Base-by-base conservation (phyloP, 2,113 vertebrate species). In the Alectura lathami region DNA sequence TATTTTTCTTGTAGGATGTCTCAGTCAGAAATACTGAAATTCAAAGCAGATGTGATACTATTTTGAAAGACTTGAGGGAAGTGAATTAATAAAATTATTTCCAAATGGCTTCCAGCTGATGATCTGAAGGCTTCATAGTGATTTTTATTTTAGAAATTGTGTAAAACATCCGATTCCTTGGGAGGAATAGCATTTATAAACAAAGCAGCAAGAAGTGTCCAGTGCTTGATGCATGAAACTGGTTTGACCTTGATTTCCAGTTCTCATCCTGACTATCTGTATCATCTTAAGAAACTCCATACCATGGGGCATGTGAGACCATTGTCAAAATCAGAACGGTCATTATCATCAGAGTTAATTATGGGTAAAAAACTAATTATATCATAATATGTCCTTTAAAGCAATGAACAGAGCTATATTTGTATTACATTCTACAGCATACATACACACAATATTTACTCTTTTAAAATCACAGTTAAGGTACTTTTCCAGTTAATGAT, bases 11-110 rank as follows among this genome's bases (percentile, higher is more conserved):
- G 74, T 81, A 74, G 87, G 91, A 93, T 93, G 79, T 80, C 78
- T 88, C 64, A 73, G 43, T 59, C 75, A 95, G 72, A 89, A 92
- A 80, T 29, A 80, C n/a, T 60, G 6, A 0, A 59, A 94, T 80
- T 60, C 91, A 86, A 94, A 94, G 68, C 93, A 94, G 93, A 96
- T 96, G 94, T 91, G 94, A 79, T 86, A 72, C 93, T 93, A 92
- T 95, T 95, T 92, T 78, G 56, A 96, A 94, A 72, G 75, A 94
- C 72, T 89, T 74, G 85, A 90, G 75, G 88, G 93, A 94, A 94
- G 94, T 53, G 59, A 96, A 83, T 93, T 94, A 94, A 95, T 96
- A 56, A 83, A 86, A 81, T 91, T 63, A 88, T 93, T 95, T 94
- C 85, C 59, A 86, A 93, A 60, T 93, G 79, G 68, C 54, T 83